phyloP scores from a whole-genome alignment of 2,888 invertebrate species.

The Drosophila nigritarsus region DNA sequence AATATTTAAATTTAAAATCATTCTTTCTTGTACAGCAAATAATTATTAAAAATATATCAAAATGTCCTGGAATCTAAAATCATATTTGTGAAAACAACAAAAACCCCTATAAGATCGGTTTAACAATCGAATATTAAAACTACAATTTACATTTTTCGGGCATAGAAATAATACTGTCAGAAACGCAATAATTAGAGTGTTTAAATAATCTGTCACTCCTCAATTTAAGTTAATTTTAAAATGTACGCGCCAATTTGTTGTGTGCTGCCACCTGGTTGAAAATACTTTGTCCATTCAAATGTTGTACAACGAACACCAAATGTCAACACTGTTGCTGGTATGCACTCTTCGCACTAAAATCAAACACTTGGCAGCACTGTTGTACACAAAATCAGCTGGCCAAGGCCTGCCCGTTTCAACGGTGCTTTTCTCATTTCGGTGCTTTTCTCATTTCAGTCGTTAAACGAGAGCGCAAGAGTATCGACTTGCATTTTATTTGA shows the following conservation, averaged over 20 bases:
- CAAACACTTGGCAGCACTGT: constrained; percentile 44
- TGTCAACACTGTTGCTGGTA: neutral
- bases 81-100: neutral
- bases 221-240: neutral
- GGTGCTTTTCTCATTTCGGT: constrained; percentile 54
- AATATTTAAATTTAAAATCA: neutral
- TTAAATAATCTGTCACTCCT: neutral
- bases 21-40: neutral
- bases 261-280: constrained; percentile 28
- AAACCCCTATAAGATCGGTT: neutral
- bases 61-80: neutral
- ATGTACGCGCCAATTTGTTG: constrained; percentile 6
- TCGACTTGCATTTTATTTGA: constrained; percentile 25
- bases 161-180: neutral
- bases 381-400: constrained; percentile 35
- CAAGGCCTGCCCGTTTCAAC: constrained; percentile 31
- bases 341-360: neutral
- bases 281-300: neutral
- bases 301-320: constrained; percentile 5
- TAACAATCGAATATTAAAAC: neutral
- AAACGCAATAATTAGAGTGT: neutral
- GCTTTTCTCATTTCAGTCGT: constrained; percentile 46
- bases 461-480: constrained; percentile 53
- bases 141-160: neutral
- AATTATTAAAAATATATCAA: neutral